Evolutionary conservation across 2,113 vertebrate genomes (phyloP), one percentile per base, ranked within the genome.

Genomic region (Saccopteryx bilineata): DNA sequence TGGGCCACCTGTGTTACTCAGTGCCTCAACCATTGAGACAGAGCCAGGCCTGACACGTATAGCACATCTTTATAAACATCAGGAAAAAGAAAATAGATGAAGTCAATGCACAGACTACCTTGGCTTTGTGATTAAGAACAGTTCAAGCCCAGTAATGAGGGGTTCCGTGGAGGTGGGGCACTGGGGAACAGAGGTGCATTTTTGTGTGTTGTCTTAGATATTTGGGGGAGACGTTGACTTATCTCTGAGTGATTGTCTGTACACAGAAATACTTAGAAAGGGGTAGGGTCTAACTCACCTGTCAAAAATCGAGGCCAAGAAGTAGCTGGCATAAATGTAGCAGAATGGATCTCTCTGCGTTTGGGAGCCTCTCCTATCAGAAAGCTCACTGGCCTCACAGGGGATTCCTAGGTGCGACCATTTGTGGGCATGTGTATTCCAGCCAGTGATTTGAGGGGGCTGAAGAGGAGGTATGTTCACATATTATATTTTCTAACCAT

Each of bases 101-200:
- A 86, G 60, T 7, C 60, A 28, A n/a, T 69, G 46, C 19, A 63
- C 7, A 69, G 4, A 76, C 18, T 63, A 15, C 28, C n/a, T n/a
- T 54, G n/a, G 12, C 17, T 54, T 48, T 56, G 71, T 28, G 63
- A 17, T 56, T 15, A 13, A 48, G 39, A 82, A 58, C 54, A 5
- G 26, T 9, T 50, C 18, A 0, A 79, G 15, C 6, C 65, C 2
- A 33, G 15, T 26, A 9, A 68, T 26, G 24, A 21, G 60, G 65
- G 33, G 10, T 11, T 0, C 10, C 1, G 0, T 14, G 72, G 58
- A 18, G 69, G 1, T 0, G 28, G 52, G n/a, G 14, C 21, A 0
- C 11, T 26, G 7, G 5, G 5, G 46, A 52, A 31, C 14, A 31
- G 61, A 2, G 23, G 3, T 12, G 3, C 8, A 2, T 23, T 76